Conservation (phyloP, 92 coral and sea anemone species). For the Umimayanthus chanpuru region DNA sequence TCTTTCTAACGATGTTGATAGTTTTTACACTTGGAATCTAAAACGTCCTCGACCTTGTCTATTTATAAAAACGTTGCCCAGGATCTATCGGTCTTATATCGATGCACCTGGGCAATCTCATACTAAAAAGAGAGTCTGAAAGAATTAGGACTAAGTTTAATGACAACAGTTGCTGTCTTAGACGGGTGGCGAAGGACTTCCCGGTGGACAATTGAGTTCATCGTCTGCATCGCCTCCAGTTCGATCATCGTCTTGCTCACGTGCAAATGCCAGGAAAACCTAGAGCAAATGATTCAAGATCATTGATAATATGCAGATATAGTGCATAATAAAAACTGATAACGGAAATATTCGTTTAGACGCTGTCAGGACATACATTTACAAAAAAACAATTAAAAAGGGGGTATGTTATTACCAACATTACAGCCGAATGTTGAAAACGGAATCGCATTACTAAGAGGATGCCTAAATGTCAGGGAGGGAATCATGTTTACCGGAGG, state of each 20-base stretch:
- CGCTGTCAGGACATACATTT: not conserved
- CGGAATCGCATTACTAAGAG: no score
- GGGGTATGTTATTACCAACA: not conserved
- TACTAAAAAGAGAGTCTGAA: not conserved
- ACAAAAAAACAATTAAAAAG: not conserved
- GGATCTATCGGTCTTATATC: no score
- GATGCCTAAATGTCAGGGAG: not conserved
- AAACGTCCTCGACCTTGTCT: no score
- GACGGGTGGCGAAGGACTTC: constrained; percentile 9
- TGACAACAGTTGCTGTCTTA: not conserved
- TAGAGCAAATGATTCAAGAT: constrained; percentile 9
- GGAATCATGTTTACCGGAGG: not conserved
- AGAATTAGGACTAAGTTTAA: not conserved
- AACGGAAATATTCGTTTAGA: not conserved
- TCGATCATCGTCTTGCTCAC: constrained; percentile 91
- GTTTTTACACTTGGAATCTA: no score
- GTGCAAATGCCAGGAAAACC: constrained; percentile 94
- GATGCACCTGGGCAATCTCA: no score
- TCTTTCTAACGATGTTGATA: no score
- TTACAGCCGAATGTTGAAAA: not conserved
- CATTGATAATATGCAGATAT: not conserved
- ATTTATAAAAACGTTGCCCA: no score
- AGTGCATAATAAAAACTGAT: not conserved
- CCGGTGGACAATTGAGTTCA: constrained; percentile 20
- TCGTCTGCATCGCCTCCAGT: constrained; percentile 67